Conservation (phyloP, 2,113 vertebrate species). For the Natator depressus region DNA sequence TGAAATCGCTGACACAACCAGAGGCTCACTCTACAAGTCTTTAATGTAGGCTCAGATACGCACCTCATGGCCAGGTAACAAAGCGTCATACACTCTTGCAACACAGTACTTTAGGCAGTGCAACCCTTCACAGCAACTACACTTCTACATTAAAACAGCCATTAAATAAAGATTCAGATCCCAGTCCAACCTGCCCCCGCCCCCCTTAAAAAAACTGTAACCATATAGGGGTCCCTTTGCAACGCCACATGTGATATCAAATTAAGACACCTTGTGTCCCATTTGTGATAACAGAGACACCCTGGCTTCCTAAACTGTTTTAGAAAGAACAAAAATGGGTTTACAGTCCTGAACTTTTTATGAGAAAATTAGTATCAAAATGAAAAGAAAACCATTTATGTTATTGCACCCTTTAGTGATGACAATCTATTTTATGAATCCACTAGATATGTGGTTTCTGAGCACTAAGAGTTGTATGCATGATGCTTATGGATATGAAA, state of each 20-base stretch:
- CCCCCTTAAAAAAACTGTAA: not conserved
- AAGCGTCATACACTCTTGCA: not conserved
- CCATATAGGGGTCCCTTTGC: not conserved
- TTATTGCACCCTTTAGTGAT: not conserved
- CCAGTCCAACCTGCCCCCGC: not conserved
- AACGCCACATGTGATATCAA: not conserved
- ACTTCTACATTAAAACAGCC: not conserved
- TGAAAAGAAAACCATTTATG: not conserved
- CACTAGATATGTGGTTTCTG: not conserved
- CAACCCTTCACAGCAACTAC: slow-evolving; percentile 40
- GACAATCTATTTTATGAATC: not conserved
- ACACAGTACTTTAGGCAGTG: slow-evolving; percentile 18
- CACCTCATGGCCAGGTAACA: slow-evolving; percentile 37
- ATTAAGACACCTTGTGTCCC: not conserved
- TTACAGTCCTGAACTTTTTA: not conserved
- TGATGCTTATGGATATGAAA: not conserved
- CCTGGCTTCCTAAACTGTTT: rapidly evolving
- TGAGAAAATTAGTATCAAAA: not conserved
- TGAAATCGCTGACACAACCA: not conserved
- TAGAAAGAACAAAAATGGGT: not conserved
- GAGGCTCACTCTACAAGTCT: not conserved
- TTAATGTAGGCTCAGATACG: not conserved
- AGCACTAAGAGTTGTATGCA: not conserved
- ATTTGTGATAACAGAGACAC: not conserved
- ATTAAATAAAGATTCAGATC: slow-evolving; percentile 20